These are phyloP conservation scores for Prionace glauca DNA, from an alignment of 2,797 vertebrate genomes.

Conservation along the genomic window DNA sequence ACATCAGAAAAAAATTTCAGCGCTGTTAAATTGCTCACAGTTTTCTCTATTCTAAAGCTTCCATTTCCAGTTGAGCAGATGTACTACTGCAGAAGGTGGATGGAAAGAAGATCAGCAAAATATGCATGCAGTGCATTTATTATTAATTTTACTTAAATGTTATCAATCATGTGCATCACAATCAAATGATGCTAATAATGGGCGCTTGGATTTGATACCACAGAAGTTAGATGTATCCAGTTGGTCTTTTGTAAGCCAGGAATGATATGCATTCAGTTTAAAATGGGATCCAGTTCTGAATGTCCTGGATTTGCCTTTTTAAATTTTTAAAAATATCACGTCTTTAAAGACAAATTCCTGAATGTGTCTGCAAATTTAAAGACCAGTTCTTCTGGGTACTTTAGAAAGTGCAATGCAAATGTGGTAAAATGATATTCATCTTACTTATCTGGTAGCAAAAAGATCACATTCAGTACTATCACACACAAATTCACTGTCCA, in stretches of 20 bases:
- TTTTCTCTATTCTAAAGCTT: neutral
- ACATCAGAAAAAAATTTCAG: slow-evolving; percentile 4
- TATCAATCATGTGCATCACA: neutral
- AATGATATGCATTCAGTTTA: neutral
- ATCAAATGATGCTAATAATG: neutral
- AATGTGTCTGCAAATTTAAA: neutral
- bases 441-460: neutral
- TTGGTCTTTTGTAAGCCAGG: neutral
- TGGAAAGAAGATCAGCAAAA: neutral
- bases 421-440: neutral
- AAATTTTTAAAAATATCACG: neutral
- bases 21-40: neutral
- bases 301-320: neutral
- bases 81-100: neutral
- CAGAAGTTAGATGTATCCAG: neutral
- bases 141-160: neutral
- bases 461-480: neutral
- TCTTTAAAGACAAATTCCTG: neutral
- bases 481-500: neutral
- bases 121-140: neutral
- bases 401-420: neutral
- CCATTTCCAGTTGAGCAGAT: neutral
- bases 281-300: neutral
- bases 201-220: neutral
- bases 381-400: neutral